These are phyloP conservation scores for Heterodera carotae DNA, from an alignment of 1,140 invertebrate genomes.

Conservation along the genomic window DNA sequence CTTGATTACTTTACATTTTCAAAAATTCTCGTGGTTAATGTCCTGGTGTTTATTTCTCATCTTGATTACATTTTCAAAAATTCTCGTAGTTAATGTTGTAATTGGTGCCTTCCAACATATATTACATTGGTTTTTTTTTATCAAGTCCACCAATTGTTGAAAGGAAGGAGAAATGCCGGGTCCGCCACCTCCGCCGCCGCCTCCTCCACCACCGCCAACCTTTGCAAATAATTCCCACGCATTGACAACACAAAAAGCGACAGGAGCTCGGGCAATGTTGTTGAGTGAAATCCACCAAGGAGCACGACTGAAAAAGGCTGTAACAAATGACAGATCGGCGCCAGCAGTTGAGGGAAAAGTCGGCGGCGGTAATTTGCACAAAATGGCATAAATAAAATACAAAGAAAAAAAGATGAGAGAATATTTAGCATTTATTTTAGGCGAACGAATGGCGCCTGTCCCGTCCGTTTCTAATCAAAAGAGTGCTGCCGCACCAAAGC, in stretches of 20 bases:
- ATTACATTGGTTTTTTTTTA: no score
- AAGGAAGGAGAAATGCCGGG: neutral
- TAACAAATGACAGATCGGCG: constrained; percentile 83
- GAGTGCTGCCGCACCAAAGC: neutral
- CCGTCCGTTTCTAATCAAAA: neutral
- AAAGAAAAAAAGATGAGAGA: no score
- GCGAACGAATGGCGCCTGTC: neutral
- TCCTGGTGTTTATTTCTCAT: no score
- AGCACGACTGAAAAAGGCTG: constrained; percentile 79
- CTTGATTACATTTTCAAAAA: no score
- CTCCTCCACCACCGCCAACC: constrained; percentile 43
- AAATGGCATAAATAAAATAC: no score
- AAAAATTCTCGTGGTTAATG: no score
- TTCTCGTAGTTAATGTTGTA: no score
- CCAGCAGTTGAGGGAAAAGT: constrained; percentile 74
- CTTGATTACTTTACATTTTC: no score
- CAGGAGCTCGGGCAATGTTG: constrained; percentile 73
- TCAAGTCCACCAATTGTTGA: no score
- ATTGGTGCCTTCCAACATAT: no score
- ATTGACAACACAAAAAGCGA: constrained; percentile 46
- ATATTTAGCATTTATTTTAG: no score
- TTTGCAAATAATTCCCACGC: constrained; percentile 17
- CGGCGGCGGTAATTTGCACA: neutral
- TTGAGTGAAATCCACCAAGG: constrained; percentile 82
- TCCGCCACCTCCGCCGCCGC: constrained; percentile 5